These are phyloP conservation scores for Leptopilina boulardi DNA, from an alignment of 1,140 invertebrate species.

Conservation along the genomic window DNA sequence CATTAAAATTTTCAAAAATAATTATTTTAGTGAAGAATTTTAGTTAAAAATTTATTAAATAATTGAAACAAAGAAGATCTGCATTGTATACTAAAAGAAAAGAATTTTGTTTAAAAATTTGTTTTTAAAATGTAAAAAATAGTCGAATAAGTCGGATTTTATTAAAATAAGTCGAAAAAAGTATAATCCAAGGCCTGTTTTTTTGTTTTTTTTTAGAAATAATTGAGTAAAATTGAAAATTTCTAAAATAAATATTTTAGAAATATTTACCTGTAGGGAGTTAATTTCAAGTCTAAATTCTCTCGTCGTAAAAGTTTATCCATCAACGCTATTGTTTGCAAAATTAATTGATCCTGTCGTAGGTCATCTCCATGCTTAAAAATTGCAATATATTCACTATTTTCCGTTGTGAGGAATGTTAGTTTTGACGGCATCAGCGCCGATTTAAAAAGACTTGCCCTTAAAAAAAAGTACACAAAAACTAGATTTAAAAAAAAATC, in stretches of 20 bases:
- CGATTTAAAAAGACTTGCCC: slow-evolving; percentile 96
- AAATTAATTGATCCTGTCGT: slow-evolving; percentile 98
- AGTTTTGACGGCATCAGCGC: slow-evolving; percentile 98
- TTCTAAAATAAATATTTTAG: slow-evolving; percentile 24
- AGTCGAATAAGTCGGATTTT: too few species aligned
- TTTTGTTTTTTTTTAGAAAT: too few species aligned
- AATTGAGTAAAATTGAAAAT: too few species aligned
- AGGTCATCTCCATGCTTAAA: slow-evolving; percentile 99
- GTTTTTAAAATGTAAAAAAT: too few species aligned
- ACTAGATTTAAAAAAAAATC: slow-evolving; percentile 36
- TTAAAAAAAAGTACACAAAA: slow-evolving; percentile 56
- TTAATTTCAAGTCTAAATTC: slow-evolving; percentile 96
- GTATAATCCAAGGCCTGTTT: too few species aligned
- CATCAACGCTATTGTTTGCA: slow-evolving; percentile 99
- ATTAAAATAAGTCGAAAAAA: too few species aligned
- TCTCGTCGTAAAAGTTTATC: slow-evolving; percentile 95
- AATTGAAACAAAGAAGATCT: too few species aligned
- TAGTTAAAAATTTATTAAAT: too few species aligned
- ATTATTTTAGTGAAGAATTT: too few species aligned
- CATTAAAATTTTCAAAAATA: too few species aligned
- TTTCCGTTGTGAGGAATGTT: slow-evolving; percentile 90
- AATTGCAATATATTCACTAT: slow-evolving; percentile 95
- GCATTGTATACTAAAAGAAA: too few species aligned
- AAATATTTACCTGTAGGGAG: slow-evolving; percentile 87
- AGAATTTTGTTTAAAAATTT: too few species aligned